Evolutionary conservation across 2,888 invertebrate species (phyloP).

Genomic region (Laspeyria flexula): DNA sequence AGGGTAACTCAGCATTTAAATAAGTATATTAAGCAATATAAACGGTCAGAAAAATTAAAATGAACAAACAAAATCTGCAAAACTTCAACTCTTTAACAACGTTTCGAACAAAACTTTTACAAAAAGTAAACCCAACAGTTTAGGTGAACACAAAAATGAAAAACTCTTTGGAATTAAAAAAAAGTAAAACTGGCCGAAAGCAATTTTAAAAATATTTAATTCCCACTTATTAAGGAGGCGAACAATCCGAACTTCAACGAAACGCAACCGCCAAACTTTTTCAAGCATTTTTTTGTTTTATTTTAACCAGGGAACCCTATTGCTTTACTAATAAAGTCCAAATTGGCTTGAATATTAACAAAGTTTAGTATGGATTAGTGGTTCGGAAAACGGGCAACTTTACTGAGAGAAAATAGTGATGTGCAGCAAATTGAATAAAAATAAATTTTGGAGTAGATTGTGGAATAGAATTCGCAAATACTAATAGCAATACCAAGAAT

Average conservation of each 20-base stretch:
- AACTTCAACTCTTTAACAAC: background rate
- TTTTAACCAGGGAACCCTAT: constrained; percentile 45
- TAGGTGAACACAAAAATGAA: constrained; percentile 9
- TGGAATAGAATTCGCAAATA: no score
- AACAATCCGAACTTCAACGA: constrained; percentile 53
- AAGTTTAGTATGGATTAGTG: constrained; percentile 71
- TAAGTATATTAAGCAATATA: no score
- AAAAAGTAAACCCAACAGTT: background rate
- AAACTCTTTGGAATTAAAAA: constrained; percentile 20
- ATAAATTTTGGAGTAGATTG: background rate
- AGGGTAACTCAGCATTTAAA: no score
- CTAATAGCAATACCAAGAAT: no score
- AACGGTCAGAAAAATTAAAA: no score
- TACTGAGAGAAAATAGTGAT: constrained; percentile 40
- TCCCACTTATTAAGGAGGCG: constrained; percentile 52
- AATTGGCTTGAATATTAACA: constrained; percentile 58
- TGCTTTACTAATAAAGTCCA: constrained; percentile 52
- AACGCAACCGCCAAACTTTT: constrained; percentile 38
- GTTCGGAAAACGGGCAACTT: constrained; percentile 53
- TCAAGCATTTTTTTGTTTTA: constrained; percentile 25
- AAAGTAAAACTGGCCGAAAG: constrained; percentile 26
- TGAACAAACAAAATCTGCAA: background rate
- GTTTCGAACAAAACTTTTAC: background rate
- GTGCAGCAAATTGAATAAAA: constrained; percentile 14
- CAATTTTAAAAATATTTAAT: constrained; percentile 49